Evolutionary conservation across 2,797 vertebrate species (phyloP).

Genomic region (Rhinella marina): DNA sequence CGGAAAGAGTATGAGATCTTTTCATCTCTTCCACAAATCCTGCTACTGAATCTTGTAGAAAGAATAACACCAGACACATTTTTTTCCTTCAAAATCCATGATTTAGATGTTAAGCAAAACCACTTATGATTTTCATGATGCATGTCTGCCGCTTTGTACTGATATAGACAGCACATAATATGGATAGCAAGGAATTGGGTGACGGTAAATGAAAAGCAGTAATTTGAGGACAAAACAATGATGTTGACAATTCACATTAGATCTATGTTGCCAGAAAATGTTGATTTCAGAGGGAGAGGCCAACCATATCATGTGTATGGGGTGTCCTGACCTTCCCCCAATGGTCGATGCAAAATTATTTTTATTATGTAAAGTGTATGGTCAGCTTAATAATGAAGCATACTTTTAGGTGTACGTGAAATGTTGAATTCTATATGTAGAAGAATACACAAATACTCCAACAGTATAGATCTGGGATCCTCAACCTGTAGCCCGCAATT

Average conservation of each 20-base stretch:
- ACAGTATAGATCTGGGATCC: not conserved
- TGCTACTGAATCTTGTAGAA: constrained; percentile 60
- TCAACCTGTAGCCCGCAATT: not conserved
- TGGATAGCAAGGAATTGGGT: not conserved
- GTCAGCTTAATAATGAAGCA: too few relatives aligned
- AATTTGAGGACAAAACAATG: not conserved
- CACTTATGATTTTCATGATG: constrained; percentile 44
- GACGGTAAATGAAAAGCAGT: not conserved
- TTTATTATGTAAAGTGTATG: too few relatives aligned
- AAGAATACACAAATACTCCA: not conserved
- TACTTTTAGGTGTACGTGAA: not conserved
- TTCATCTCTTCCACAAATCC: constrained; percentile 60
- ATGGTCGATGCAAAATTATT: too few relatives aligned
- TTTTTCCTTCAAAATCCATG: not conserved
- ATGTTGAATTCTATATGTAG: not conserved
- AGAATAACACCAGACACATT: constrained; percentile 46
- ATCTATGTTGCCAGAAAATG: too few relatives aligned
- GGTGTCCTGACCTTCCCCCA: too few relatives aligned
- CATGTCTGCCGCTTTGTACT: not conserved
- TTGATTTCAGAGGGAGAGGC: too few relatives aligned
- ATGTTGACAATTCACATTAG: not conserved
- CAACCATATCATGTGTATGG: too few relatives aligned
- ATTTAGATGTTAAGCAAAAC: constrained; percentile 48
- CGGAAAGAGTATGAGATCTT: constrained; percentile 61
- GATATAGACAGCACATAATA: not conserved